Conservation (phyloP, 2,113 vertebrate genomes). For the Electrona antarctica region DNA sequence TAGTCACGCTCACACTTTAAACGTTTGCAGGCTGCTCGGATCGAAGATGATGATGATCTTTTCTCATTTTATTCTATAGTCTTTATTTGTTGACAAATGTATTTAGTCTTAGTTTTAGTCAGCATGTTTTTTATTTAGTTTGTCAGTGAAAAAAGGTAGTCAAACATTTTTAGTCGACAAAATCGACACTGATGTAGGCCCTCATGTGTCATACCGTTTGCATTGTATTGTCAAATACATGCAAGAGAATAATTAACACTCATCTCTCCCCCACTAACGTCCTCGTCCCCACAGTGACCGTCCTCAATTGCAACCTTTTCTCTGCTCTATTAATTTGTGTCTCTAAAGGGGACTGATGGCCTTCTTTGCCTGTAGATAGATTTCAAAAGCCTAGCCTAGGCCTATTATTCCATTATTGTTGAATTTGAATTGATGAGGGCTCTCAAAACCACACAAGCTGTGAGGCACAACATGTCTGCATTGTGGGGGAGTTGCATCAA, state of each 20-base stretch:
- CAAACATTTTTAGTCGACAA: too few species aligned
- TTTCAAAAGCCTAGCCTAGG: conserved; percentile 17
- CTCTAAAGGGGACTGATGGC: conserved; percentile 18
- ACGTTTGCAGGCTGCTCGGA: neutral
- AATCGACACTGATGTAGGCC: too few species aligned
- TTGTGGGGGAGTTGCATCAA: neutral
- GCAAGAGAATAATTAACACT: conserved; percentile 11
- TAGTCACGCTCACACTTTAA: neutral
- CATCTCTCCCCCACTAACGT: neutral
- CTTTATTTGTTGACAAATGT: too few species aligned
- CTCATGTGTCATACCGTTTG: too few species aligned
- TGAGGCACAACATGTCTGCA: neutral
- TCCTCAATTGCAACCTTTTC: neutral
- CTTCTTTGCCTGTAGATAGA: conserved; percentile 25
- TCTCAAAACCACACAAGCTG: neutral
- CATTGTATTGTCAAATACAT: too few species aligned
- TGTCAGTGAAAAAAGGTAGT: too few species aligned
- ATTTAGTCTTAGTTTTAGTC: too few species aligned
- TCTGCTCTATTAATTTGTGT: neutral
- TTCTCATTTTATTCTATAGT: too few species aligned
- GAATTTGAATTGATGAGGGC: neutral
- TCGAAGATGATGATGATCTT: neutral
- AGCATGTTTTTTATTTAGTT: too few species aligned
- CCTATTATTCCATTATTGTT: conserved; percentile 27
- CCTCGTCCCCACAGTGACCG: conserved; percentile 9